Evolutionary conservation across 2,888 invertebrate genomes (phyloP), one percentile per base, ranked within the genome.

Genomic region (Meghimatium bilineatum): DNA sequence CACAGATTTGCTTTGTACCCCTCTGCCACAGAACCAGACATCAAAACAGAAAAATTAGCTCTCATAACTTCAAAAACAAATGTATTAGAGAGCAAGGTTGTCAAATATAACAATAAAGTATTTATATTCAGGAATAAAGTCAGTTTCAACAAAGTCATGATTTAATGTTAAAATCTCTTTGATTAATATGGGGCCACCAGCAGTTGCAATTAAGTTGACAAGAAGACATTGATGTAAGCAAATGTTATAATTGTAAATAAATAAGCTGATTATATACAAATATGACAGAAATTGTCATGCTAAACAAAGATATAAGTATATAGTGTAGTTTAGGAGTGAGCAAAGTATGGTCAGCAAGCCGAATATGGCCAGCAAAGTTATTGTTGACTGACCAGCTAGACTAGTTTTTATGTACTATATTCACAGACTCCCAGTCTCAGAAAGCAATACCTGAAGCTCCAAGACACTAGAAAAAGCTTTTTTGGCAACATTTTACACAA

Each of bases 171-270:
- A 56, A 56, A 23, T 3, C 56, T 6, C 23, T 23, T 56, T 23
- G 23, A 56, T 23, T 14, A 56, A 17, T 23, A 56, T 56, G 17
- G 6, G 3, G 23, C 56, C 56, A 56, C 56, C 17, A 56, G 56
- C 56, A 56, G 56, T 56, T 56, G 56, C 23, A 8, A 17, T 17
- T 56, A 17, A 23, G 56, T 56, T 12, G 17, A 56, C 20, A 20
- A 56, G 56, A 10, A 23, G 52, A 26, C 83, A 44, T 60, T 69
- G 20, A 72, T 78, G 56, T 78, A 29, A 63, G 29, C n/a, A 63
- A 63, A 63, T 29, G 8, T 63, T 1, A 63, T 29, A 29, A 8
- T 63, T 63, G n/a, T 63, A 63, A 63, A 63, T 63, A 63, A 63
- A 63, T 63, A 63, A 63, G 29, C 8, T 63, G 5, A 63, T 29